These are phyloP conservation scores for Solenodon paradoxus DNA, from an alignment of 2,113 vertebrate genomes.

Conservation along the genomic window DNA sequence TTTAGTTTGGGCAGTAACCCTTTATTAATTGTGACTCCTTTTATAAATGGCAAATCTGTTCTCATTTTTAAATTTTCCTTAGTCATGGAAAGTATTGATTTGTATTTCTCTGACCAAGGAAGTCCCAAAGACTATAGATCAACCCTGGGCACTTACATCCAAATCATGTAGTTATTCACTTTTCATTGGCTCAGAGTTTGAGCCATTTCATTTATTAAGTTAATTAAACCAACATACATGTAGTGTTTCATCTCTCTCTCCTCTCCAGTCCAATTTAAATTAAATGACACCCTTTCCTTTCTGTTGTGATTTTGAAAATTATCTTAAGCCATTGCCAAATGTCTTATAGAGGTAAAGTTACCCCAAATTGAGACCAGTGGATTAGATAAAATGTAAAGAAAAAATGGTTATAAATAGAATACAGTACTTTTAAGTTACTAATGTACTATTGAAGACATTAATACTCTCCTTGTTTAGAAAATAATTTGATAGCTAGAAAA, in stretches of 20 bases:
- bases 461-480: neutral
- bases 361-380: neutral
- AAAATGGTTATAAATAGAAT: neutral
- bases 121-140: neutral
- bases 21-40: slow-evolving; percentile 62
- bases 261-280: neutral
- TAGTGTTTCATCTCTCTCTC: neutral
- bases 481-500: neutral
- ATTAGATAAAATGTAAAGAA: neutral
- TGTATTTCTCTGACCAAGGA: neutral
- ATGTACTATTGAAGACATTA: neutral
- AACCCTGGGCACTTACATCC: neutral
- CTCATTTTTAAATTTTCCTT: neutral
- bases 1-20: slow-evolving; percentile 64
- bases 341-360: neutral
- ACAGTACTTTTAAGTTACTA: neutral
- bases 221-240: neutral
- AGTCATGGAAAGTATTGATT: neutral
- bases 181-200: neutral
- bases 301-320: neutral
- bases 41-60: slow-evolving; percentile 1
- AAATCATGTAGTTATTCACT: neutral
- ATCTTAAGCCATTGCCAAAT: neutral
- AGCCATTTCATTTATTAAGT: neutral
- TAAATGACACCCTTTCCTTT: neutral